Percentiles rank a stretch among this genome's conserved stretches.
Evolutionary conservation across 35 echinoderm and acorn worm genomes (phyloP).

Genomic region (Apostichopus parvimensis): DNA sequence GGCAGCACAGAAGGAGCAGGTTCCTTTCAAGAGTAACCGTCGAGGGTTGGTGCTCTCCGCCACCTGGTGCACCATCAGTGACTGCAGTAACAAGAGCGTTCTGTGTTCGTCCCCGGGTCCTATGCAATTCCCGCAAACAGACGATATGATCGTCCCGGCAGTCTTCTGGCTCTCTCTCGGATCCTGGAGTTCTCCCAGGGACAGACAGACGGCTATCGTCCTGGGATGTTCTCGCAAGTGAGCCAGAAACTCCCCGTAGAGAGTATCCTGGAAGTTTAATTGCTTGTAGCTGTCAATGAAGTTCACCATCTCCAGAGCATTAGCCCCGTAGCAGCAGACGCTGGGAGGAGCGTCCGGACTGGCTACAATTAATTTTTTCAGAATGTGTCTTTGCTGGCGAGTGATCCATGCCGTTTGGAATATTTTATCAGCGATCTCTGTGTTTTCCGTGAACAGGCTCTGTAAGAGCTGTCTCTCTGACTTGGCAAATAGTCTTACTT

Average conservation of each 20-base stretch:
- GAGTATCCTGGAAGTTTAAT: constrained; percentile 72
- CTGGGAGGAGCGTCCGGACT: constrained; percentile 71
- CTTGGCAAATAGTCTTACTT: constrained; percentile 81
- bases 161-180: constrained; percentile 35
- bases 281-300: constrained; percentile 89
- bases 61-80: constrained; percentile 79
- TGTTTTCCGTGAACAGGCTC: constrained; percentile 78
- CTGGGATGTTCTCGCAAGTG: constrained; percentile 77
- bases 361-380: constrained; percentile 76
- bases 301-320: constrained; percentile 77
- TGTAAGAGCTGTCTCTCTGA: constrained; percentile 83
- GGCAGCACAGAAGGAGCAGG: constrained; percentile 74
- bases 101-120: constrained; percentile 82
- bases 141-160: constrained; percentile 74
- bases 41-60: constrained; percentile 78
- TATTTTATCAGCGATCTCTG: constrained; percentile 72
- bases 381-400: constrained; percentile 85
- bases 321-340: constrained; percentile 87
- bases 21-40: constrained; percentile 72
- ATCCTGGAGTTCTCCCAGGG: constrained; percentile 65
- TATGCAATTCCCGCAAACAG: constrained; percentile 87
- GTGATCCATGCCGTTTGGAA: constrained; percentile 89
- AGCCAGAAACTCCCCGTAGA: constrained; percentile 83
- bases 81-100: constrained; percentile 74
- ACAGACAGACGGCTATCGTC: constrained; percentile 65